phyloP scores from a whole-genome alignment of 2,113 vertebrate species.

The Tenrec ecaudatus region DNA sequence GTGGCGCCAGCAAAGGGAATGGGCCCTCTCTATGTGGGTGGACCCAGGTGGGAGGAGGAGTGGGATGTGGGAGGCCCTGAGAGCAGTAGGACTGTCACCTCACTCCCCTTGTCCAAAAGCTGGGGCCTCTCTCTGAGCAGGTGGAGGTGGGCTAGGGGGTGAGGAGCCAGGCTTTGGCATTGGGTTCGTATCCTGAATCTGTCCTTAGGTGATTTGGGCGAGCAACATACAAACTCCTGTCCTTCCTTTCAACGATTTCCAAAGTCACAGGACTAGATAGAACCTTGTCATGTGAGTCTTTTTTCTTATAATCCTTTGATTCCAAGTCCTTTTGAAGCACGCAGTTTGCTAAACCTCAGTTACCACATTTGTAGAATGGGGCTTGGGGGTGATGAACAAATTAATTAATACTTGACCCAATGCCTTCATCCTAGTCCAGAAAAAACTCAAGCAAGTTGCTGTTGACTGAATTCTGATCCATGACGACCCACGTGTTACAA shows the following conservation, averaged over 20 bases:
- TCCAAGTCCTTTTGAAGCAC: neutral
- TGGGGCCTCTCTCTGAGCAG: too few relatives aligned
- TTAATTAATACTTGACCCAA: too few relatives aligned
- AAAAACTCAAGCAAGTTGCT: too few relatives aligned
- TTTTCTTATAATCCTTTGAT: neutral
- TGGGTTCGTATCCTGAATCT: neutral
- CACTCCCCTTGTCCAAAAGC: neutral
- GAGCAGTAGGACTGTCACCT: too few relatives aligned
- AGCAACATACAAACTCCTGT: neutral
- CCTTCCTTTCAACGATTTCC: neutral
- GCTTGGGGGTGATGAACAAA: too few relatives aligned
- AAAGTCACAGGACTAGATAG: neutral
- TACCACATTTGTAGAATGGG: neutral
- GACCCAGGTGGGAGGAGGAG: too few relatives aligned
- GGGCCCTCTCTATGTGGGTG: neutral
- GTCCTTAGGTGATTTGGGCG: neutral
- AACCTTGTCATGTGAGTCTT: neutral
- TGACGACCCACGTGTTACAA: too few relatives aligned
- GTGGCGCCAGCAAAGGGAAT: neutral
- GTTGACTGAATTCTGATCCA: too few relatives aligned
- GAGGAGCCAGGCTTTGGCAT: neutral
- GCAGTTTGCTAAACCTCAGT: neutral
- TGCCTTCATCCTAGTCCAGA: too few relatives aligned
- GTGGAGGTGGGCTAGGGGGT: neutral
- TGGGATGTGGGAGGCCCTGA: neutral